These are phyloP conservation scores for Syngnathus rostellatus DNA, from an alignment of 2,797 vertebrate genomes.

Conservation along the genomic window DNA sequence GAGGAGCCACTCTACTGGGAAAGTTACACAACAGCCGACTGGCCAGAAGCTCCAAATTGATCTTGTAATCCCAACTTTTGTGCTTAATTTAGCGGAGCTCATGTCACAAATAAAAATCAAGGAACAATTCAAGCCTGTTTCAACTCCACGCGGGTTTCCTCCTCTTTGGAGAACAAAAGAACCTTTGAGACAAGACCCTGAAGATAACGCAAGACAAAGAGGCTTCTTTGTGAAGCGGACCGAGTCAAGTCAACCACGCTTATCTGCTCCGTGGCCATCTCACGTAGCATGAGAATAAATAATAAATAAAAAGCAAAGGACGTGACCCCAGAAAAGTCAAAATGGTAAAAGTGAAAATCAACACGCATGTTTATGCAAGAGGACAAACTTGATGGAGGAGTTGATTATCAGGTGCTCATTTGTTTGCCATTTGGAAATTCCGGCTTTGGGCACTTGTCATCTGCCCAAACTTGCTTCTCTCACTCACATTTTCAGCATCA, in stretches of 20 bases:
- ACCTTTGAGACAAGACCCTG: background rate
- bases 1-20: constrained; percentile 13
- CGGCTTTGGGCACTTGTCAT: too few species aligned
- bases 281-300: background rate
- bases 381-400: too few species aligned
- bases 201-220: background rate
- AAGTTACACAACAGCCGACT: constrained; percentile 34
- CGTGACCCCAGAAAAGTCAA: background rate
- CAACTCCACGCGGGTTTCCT: background rate
- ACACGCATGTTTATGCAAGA: too few species aligned
- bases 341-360: background rate
- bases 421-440: too few species aligned
- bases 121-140: background rate
- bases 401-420: too few species aligned
- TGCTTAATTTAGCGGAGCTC: constrained; percentile 33
- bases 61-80: constrained; percentile 40
- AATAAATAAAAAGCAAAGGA: background rate
- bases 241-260: background rate
- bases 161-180: background rate
- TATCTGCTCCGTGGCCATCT: background rate
- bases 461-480: too few species aligned
- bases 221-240: background rate
- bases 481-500: too few species aligned
- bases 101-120: constrained; percentile 8
- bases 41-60: constrained; percentile 4